Evolutionary conservation across 2,888 invertebrate species (phyloP).

Genomic region (Tenthredo notha): DNA sequence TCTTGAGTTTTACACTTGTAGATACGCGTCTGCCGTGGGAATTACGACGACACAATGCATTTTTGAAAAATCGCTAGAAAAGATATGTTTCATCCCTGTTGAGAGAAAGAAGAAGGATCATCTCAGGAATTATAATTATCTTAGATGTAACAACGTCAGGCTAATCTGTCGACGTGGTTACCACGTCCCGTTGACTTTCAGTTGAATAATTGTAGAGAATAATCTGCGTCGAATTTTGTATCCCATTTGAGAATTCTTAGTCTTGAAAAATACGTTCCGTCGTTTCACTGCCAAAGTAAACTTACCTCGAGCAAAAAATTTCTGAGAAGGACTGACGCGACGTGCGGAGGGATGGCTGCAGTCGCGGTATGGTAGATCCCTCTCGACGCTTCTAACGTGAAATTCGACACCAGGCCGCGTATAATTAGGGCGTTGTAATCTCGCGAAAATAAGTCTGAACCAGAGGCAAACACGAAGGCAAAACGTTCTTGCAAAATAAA

Average conservation of each 20-base stretch:
- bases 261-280: not conserved
- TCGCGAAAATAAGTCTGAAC: slow-evolving; percentile 44
- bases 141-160: not conserved
- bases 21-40: slow-evolving; percentile 19
- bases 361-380: slow-evolving; percentile 41
- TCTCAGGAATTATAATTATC: not conserved
- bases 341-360: slow-evolving; percentile 52
- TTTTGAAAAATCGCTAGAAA: not conserved
- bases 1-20: not conserved
- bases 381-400: slow-evolving; percentile 58
- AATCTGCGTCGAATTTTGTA: not conserved
- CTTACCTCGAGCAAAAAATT: slow-evolving; percentile 60
- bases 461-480: slow-evolving; percentile 10
- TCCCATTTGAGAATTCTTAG: not conserved
- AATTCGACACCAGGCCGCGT: slow-evolving; percentile 66
- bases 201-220: slow-evolving; percentile 12
- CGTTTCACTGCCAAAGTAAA: slow-evolving; percentile 64
- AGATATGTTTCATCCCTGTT: not conserved
- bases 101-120: not conserved
- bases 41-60: slow-evolving; percentile 13
- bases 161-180: not conserved
- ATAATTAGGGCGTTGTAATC: slow-evolving; percentile 67
- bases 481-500: slow-evolving; percentile 27
- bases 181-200: not conserved
- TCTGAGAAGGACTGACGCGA: slow-evolving; percentile 60